Percentiles rank a stretch among this genome's conserved stretches.
These are phyloP conservation scores for Andrena trimmerana DNA, from an alignment of 2,888 invertebrate genomes.

Conservation along the genomic window DNA sequence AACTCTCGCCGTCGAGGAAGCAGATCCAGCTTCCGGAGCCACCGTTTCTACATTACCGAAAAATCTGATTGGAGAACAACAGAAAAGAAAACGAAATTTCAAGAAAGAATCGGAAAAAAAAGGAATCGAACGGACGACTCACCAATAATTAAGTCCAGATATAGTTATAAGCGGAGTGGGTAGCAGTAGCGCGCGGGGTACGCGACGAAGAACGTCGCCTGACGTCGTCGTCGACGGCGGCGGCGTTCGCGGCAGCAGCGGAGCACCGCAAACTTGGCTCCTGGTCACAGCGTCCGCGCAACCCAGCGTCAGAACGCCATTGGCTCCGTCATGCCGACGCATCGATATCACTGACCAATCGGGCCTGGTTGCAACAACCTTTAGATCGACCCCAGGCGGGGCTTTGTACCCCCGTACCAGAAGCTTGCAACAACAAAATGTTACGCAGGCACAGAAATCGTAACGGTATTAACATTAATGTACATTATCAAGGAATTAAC, in stretches of 20 bases:
- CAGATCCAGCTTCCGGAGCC: no score
- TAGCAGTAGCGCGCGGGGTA: constrained; percentile 81
- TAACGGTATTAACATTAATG: constrained; percentile 61
- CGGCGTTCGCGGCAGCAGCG: constrained; percentile 67
- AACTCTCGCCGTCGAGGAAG: no score
- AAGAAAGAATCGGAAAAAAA: not conserved
- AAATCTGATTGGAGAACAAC: not conserved
- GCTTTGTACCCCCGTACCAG: constrained; percentile 70
- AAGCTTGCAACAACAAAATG: constrained; percentile 64
- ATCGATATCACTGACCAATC: constrained; percentile 86
- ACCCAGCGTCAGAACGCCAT: constrained; percentile 85
- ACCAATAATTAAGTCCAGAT: constrained; percentile 85
- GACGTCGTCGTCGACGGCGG: constrained; percentile 85
- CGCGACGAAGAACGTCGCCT: constrained; percentile 86
- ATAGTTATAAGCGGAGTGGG: constrained; percentile 81
- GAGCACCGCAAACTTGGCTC: constrained; percentile 67
- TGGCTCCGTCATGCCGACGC: constrained; percentile 83
- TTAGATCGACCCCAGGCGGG: constrained; percentile 83
- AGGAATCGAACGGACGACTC: constrained; percentile 74
- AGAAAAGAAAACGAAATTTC: not conserved
- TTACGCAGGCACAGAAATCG: constrained; percentile 58
- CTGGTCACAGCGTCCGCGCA: constrained; percentile 86
- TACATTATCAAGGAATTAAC: not conserved
- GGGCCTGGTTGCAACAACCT: constrained; percentile 71
- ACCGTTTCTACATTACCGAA: not conserved